A percentile compares a stretch with the other conserved stretches of the same genome.
phyloP scores from a whole-genome alignment of 2,888 invertebrate genomes.

The Cylindroiulus punctatus region DNA sequence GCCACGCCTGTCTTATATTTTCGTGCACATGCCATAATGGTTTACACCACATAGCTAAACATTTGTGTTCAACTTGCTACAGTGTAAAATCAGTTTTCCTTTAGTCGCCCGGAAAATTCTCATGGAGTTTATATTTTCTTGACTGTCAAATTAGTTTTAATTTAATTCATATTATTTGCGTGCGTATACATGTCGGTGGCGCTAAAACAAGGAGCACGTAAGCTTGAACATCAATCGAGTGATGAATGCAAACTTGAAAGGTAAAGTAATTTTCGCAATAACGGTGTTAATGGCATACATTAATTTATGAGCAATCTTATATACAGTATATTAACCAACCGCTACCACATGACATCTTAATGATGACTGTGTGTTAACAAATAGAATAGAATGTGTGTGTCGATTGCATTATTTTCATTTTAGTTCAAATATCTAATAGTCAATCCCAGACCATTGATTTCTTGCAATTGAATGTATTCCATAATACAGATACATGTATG shows the following conservation, averaged over 20 bases:
- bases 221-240: not conserved
- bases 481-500: too few species aligned
- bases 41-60: not conserved
- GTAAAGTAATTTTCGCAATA: not conserved
- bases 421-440: not conserved
- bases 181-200: not conserved
- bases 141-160: not conserved
- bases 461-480: too few species aligned
- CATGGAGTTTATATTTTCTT: not conserved
- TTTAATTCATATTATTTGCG: not conserved
- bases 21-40: not conserved
- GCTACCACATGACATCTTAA: too few species aligned
- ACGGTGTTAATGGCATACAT: too few species aligned
- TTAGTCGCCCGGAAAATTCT: not conserved
- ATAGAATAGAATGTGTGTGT: too few species aligned
- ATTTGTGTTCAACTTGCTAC: conserved; percentile 13
- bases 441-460: too few species aligned
- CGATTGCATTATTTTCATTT: not conserved
- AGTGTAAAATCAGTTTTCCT: not conserved
- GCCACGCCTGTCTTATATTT: not conserved
- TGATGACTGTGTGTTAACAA: too few species aligned
- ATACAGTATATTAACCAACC: too few species aligned
- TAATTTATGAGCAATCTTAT: not conserved
- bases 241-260: conserved; percentile 24
- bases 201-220: not conserved